Conservation (phyloP, 2,888 invertebrate species). For the Furcula furcula region DNA sequence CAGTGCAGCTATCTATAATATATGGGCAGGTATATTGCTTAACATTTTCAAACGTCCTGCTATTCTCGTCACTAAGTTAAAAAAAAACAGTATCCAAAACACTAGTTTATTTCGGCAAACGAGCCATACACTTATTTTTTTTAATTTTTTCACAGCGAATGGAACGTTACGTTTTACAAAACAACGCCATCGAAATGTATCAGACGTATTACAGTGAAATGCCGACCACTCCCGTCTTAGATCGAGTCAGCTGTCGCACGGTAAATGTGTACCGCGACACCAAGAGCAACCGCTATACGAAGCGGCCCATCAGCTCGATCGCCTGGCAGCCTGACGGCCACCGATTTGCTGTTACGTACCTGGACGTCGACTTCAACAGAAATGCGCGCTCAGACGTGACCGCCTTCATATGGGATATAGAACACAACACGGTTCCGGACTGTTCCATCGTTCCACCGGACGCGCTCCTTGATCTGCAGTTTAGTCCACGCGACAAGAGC, state of each 20-base stretch:
- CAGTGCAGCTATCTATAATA: too few relatives aligned
- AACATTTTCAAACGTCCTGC: too few relatives aligned
- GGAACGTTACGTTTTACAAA: conserved; percentile 93
- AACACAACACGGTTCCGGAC: conserved; percentile 90
- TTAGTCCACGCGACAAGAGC: conserved; percentile 89
- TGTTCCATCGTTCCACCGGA: conserved; percentile 85
- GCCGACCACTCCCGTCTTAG: conserved; percentile 82
- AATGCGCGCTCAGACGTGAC: conserved; percentile 41
- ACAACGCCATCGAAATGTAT: conserved; percentile 96
- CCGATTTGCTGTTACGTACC: conserved; percentile 91
- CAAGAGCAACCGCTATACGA: conserved; percentile 73
- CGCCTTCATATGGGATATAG: conserved; percentile 93
- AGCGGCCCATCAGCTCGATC: conserved; percentile 87
- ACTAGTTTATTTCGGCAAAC: too few relatives aligned
- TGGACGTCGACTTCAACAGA: conserved; percentile 87
- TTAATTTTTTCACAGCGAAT: conserved; percentile 85
- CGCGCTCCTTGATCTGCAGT: conserved; percentile 90
- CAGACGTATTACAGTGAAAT: conserved; percentile 91
- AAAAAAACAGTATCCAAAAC: too few relatives aligned
- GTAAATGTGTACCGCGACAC: conserved; percentile 91
- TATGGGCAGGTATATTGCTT: too few relatives aligned
- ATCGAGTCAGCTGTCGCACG: conserved; percentile 86
- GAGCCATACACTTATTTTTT: too few relatives aligned
- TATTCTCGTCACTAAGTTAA: too few relatives aligned
- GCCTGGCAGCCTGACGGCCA: conserved; percentile 93